These are phyloP conservation scores for Colius striatus DNA, from an alignment of 2,113 vertebrate species.

Conservation along the genomic window DNA sequence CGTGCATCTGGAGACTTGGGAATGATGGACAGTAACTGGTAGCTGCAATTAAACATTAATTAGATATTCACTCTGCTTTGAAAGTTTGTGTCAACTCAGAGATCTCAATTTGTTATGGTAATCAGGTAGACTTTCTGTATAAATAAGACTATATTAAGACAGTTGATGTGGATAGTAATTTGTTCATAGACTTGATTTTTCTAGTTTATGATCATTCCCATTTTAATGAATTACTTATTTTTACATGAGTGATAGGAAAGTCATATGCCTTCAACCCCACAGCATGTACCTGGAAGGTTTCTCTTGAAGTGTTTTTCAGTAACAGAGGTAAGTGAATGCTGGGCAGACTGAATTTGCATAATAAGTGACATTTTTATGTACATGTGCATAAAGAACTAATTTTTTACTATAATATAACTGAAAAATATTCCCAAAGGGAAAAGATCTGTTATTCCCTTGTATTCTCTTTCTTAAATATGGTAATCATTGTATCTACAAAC, in stretches of 20 bases:
- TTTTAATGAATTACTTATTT: constrained; percentile 40
- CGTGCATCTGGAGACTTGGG: not conserved
- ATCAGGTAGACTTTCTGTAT: constrained; percentile 6
- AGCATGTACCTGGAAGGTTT: not conserved
- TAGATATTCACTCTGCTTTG: not conserved
- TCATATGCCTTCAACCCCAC: not conserved
- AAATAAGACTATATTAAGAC: constrained; percentile 15
- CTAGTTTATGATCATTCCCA: not conserved
- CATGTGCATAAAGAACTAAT: not conserved
- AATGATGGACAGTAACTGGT: not conserved
- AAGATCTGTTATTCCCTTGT: not conserved
- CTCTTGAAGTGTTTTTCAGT: not conserved
- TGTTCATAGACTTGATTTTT: not conserved
- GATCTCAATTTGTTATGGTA: constrained; percentile 38
- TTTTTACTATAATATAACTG: constrained; percentile 21
- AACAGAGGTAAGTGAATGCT: not conserved
- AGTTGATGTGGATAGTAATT: not conserved
- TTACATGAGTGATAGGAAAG: not conserved
- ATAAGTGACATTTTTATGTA: constrained; percentile 7
- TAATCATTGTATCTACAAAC: not conserved
- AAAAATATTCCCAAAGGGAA: constrained; percentile 12
- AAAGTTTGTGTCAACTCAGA: constrained; percentile 3
- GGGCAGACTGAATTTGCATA: constrained; percentile 31
- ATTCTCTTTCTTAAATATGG: not conserved
- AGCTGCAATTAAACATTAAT: not conserved